A percentile compares a stretch with the other conserved stretches of the same genome.
Conservation (phyloP, 1,140 invertebrate species). For the Trichonephila clavata region DNA sequence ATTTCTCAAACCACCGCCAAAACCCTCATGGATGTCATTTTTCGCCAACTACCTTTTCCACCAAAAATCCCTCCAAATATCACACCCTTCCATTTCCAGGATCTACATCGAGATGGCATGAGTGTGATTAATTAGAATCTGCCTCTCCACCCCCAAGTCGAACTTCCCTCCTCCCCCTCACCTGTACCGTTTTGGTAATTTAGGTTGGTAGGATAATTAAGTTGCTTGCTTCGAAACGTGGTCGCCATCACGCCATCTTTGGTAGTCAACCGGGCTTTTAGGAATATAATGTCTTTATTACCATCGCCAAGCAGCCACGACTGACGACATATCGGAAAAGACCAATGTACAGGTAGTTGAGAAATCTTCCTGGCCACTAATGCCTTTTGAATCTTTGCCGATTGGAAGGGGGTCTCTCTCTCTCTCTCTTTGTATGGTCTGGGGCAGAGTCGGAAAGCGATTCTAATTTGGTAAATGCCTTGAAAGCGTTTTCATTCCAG, state of each 20-base stretch:
- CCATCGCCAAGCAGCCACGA: background rate
- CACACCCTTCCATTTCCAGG: conserved; percentile 6
- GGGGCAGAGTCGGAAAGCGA: background rate
- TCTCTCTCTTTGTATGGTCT: background rate
- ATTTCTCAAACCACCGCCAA: background rate
- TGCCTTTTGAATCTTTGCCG: conserved; percentile 15
- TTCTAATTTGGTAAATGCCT: conserved; percentile 31
- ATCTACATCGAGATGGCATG: conserved; percentile 57
- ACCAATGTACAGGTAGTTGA: background rate
- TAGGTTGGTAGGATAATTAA: conserved; percentile 67
- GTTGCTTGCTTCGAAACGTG: conserved; percentile 54
- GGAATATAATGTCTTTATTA: conserved; percentile 71
- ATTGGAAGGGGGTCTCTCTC: background rate
- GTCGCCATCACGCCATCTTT: conserved; percentile 50
- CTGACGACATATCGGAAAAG: conserved; percentile 18
- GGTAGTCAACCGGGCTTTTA: conserved; percentile 16
- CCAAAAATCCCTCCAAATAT: conserved; percentile 34
- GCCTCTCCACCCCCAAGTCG: background rate
- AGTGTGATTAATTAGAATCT: conserved; percentile 65
- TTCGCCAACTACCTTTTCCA: conserved; percentile 32
- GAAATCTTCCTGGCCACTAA: conserved; percentile 13
- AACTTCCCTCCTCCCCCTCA: background rate
- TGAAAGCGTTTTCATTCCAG: background rate
- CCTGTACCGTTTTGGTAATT: conserved; percentile 63
- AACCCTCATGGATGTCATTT: conserved; percentile 44